Percentiles rank a stretch among this genome's conserved stretches.
Evolutionary conservation across 2,797 vertebrate genomes (phyloP).

Genomic region (Margarornis squamiger): DNA sequence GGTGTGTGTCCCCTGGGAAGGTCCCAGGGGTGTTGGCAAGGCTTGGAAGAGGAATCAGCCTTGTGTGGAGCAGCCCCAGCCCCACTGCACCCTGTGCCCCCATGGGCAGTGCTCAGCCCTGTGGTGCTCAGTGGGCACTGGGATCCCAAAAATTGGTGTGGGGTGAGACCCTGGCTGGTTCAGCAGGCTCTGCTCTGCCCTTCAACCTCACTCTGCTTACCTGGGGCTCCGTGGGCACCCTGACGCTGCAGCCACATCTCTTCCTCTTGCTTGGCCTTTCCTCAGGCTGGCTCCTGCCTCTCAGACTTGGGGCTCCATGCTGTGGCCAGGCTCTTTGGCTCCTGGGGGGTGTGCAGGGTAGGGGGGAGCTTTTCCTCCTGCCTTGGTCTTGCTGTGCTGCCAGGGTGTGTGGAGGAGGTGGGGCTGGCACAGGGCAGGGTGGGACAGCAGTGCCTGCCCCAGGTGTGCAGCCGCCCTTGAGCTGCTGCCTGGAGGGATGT

Average conservation of each 20-base stretch:
- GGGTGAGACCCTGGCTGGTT: neutral
- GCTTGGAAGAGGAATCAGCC: neutral
- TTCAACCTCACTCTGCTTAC: neutral
- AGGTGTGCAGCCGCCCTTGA: neutral
- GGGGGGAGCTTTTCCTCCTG: neutral
- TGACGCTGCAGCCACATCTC: rapidly evolving
- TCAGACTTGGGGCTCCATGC: neutral
- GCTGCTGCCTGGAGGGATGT: neutral
- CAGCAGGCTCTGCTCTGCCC: neutral
- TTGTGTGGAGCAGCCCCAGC: neutral
- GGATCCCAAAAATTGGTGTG: neutral
- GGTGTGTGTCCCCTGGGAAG: neutral
- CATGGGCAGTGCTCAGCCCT: neutral
- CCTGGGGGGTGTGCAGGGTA: neutral
- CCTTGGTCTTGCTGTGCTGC: neutral
- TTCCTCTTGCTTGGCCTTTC: neutral
- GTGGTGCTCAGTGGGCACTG: neutral
- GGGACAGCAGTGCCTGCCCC: neutral
- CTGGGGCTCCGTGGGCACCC: neutral
- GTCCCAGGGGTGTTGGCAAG: neutral
- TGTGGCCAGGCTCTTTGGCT: neutral
- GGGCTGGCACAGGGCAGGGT: neutral
- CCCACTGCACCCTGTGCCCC: neutral
- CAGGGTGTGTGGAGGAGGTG: neutral
- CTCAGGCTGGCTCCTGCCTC: neutral